These are phyloP conservation scores for Pelecanus crispus DNA, from an alignment of 2,113 vertebrate species.

Conservation along the genomic window DNA sequence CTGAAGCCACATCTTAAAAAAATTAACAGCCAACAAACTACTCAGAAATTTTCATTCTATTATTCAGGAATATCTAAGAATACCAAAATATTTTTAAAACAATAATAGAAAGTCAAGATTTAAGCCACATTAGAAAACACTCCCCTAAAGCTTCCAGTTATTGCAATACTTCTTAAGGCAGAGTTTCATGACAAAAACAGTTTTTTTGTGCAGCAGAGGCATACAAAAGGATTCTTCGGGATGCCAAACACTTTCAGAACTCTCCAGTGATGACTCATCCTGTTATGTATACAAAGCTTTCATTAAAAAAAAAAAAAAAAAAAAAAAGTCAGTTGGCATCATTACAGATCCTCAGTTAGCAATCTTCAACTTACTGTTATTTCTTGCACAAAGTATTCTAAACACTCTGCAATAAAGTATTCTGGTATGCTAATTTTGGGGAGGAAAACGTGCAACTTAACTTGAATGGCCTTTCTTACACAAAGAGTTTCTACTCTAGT, in stretches of 20 bases:
- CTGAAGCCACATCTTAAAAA: background rate
- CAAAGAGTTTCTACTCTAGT: background rate
- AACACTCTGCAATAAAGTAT: constrained; percentile 7
- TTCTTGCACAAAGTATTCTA: constrained; percentile 43
- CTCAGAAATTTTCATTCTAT: background rate
- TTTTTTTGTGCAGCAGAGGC: background rate
- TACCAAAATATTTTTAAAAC: constrained; percentile 8
- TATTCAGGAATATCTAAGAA: constrained; percentile 32
- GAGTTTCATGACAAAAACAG: constrained; percentile 28
- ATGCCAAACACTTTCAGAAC: constrained; percentile 55
- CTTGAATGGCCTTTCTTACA: constrained; percentile 33
- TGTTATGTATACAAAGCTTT: constrained; percentile 60
- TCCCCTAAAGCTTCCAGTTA: background rate
- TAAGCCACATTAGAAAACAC: constrained; percentile 4
- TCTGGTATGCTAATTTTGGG: constrained; percentile 26
- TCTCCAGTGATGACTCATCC: constrained; percentile 45
- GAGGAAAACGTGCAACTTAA: constrained; percentile 15
- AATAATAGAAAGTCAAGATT: background rate
- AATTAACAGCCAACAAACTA: background rate
- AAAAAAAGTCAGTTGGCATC: constrained; percentile 38
- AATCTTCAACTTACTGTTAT: constrained; percentile 32
- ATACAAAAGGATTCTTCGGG: constrained; percentile 37
- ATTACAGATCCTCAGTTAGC: constrained; percentile 38
- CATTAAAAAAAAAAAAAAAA: constrained; percentile 38
- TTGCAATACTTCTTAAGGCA: constrained; percentile 10